Evolutionary conservation across 2,797 vertebrate species (phyloP), one percentile per base, ranked within the genome.

Genomic region (Kryptopterus vitreolus): DNA sequence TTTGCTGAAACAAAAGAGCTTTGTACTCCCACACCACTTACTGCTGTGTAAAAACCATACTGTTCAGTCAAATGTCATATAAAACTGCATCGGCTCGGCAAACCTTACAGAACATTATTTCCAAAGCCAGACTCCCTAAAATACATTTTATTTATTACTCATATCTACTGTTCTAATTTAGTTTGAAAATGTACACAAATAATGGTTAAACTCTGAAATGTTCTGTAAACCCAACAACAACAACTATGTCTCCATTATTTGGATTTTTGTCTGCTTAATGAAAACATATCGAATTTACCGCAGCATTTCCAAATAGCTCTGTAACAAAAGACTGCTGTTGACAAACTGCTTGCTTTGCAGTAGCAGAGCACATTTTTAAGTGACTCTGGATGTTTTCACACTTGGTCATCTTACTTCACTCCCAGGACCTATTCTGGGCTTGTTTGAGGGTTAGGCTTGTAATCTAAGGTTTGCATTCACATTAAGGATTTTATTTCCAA

Each of bases 271-370:
- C 62, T 75, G 74, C 82, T 83, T 58, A 84, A 66, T 79, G 74
- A 84, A 87, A 89, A 84, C 68, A 10, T 61, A 84, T 87, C 80
- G 62, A 24, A 66, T 86, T 85, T 87, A 50, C 77, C 24, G 73
- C 66, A 68, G 29, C 55, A 57, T 77, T 57, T 72, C 52, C 43
- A 79, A 80, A 77, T 83, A 80, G 77, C 35, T 66, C 77, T 76
- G 46, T 78, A 59, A 81, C 38, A 63, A 76, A 68, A 48, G 61
- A 43, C 58, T 82, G 46, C 53, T 69, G 85, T 84, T 85, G 73
- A 84, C 24, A 52, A 70, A 52, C 46, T 86, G 8, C 77, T 82
- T 79, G 81, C 35, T 81, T 87, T 81, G 86, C 88, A 86, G 81
- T 63, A 76, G n/a, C 82, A 81, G 26, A 81, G 31, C 26, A 61